Conservation (phyloP, 1,140 invertebrate genomes). For the Magallana gigas region DNA sequence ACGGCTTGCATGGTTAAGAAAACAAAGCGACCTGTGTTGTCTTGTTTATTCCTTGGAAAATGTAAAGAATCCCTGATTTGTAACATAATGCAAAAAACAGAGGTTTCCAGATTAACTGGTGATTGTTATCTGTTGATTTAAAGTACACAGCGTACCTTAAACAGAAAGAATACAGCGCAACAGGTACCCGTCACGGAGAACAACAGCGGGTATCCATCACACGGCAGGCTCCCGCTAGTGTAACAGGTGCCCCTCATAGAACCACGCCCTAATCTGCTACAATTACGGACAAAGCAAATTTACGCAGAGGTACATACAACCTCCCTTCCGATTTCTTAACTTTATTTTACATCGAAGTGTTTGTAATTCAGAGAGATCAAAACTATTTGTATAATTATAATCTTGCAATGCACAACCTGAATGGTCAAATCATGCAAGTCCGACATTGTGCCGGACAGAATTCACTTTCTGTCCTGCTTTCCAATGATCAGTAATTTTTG, state of each 20-base stretch:
- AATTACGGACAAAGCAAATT: too few species aligned
- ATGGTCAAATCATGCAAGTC: too few species aligned
- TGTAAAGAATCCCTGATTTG: neutral
- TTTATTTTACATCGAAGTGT: too few species aligned
- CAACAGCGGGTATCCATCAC: neutral
- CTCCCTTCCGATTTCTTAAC: too few species aligned
- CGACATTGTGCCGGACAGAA: too few species aligned
- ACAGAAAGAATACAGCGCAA: neutral
- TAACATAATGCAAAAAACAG: neutral
- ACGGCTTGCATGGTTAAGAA: neutral
- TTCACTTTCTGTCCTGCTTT: too few species aligned
- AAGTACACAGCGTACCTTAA: neutral
- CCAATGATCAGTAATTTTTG: too few species aligned
- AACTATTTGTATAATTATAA: too few species aligned
- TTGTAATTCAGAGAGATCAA: too few species aligned
- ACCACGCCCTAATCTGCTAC: neutral
- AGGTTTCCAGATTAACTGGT: neutral
- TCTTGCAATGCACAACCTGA: too few species aligned
- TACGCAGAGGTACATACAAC: too few species aligned
- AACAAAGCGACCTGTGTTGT: neutral
- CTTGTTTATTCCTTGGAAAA: neutral
- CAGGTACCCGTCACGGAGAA: neutral
- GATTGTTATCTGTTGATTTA: slow-evolving; percentile 9
- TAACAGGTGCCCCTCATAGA: neutral
- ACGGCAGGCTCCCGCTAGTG: too few species aligned